Base-by-base conservation (phyloP, 2,888 invertebrate genomes). In the Mimachlamys varia region DNA sequence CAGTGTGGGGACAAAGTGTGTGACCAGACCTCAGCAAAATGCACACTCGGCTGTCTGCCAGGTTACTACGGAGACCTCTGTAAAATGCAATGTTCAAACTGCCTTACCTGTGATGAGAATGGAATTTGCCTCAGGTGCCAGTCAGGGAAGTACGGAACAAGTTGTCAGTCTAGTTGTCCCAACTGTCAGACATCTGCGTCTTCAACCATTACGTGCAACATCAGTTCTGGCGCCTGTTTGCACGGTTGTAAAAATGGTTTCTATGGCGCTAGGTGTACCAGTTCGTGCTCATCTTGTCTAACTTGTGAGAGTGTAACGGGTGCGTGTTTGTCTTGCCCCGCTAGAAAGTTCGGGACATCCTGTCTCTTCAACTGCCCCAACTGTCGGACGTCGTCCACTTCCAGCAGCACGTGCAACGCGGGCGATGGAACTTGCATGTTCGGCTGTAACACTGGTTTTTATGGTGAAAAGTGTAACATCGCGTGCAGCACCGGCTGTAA, bases 361-460 rank as follows among this genome's bases (percentile, higher is more conserved):
- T 90, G 90, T 49, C 55, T 53, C 50, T 33, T 37, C 50, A 38
- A 53, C 44, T 90, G 90, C 53, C 89, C 87, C n/a, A 90, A 90
- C 44, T 90, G 90, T 87, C 49, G 55, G 33, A 5, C 27, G 5
- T 76, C 76, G 27, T 33, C 88, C 10, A 44, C 62, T 27, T 90
- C 88, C 12, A n/a, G 22, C 37, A 58, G 44, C 37, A 19, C 58
- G 7, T 90, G 90, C 44, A 90, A 88, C 58, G 88, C 44, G 19
- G 88, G 53, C 27, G 55, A 19, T n/a, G 88, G 58, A 0, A n/a
- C 33, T 17, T 90, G 90, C 38, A 38, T 62, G 38, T 53, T 53
- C 53, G 90, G 89, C n/a, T 90, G 90, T 53, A 89, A 76, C n/a
- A 62, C 89, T 12, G 90, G 90, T 58, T 90, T 87, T 87, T 90